phyloP scores from a whole-genome alignment of 2,113 vertebrate species.

The Struthidea cinerea region DNA sequence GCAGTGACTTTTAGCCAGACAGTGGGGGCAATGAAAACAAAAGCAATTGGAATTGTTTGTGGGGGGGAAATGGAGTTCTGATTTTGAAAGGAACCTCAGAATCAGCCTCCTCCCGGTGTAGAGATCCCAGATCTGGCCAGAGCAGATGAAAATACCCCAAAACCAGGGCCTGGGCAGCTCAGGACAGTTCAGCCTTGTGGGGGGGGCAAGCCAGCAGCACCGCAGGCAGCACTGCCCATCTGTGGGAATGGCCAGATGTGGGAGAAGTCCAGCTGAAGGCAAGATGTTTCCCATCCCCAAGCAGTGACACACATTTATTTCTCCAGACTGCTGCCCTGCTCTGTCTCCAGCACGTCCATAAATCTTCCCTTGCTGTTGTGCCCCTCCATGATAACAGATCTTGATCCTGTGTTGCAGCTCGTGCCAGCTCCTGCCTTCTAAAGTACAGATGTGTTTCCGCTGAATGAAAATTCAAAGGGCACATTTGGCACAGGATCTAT shows the following conservation, averaged over 20 bases:
- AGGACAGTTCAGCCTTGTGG: background rate
- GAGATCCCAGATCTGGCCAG: background rate
- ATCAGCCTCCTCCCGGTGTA: background rate
- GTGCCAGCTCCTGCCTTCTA: background rate
- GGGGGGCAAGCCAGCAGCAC: background rate
- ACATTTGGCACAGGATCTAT: background rate
- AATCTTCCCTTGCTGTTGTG: background rate
- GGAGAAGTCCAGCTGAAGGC: background rate
- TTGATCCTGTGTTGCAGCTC: background rate
- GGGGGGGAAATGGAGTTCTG: background rate
- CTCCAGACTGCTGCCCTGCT: background rate
- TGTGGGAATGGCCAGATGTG: background rate
- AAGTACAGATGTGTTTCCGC: background rate
- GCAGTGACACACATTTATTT: background rate
- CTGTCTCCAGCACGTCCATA: background rate
- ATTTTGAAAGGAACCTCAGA: background rate
- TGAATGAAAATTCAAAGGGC: background rate
- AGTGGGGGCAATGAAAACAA: background rate
- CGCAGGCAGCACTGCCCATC: background rate
- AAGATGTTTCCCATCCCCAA: background rate
- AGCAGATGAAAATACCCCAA: background rate
- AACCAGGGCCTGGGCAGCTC: background rate
- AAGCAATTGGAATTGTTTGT: background rate
- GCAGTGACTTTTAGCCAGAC: background rate
- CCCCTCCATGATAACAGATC: background rate